Evolutionary conservation across 2,888 invertebrate species (phyloP).

Genomic region (Desoria tigrina): DNA sequence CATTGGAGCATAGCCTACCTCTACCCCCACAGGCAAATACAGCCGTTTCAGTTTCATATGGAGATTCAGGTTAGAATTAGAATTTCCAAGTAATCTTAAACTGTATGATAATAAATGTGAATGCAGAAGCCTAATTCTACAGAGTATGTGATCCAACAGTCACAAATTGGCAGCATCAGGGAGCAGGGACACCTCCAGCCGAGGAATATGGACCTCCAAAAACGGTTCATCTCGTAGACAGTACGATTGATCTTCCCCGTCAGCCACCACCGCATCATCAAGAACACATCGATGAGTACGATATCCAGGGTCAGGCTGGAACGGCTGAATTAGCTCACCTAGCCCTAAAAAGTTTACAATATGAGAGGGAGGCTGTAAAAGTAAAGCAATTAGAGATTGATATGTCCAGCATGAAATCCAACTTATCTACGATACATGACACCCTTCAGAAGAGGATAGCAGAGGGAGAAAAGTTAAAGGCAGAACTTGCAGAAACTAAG

Average conservation of each 20-base stretch:
- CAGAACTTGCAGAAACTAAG: slow-evolving; percentile 16
- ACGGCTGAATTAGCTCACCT: slow-evolving; percentile 30
- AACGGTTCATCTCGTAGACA: slow-evolving; percentile 35
- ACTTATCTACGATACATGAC: slow-evolving; percentile 29
- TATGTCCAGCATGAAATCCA: slow-evolving; percentile 25
- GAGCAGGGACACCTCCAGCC: neutral
- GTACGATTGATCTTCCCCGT: slow-evolving; percentile 18
- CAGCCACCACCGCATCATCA: slow-evolving; percentile 2
- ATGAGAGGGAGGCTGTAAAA: slow-evolving; percentile 33
- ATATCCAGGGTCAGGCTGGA: slow-evolving; percentile 23
- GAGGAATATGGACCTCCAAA: slow-evolving; percentile 21
- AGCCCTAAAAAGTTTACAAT: slow-evolving; percentile 27
- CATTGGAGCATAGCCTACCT: slow-evolving; percentile 26
- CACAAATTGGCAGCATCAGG: neutral
- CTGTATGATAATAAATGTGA: too few species aligned
- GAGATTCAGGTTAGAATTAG: neutral
- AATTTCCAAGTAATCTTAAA: neutral
- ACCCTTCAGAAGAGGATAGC: slow-evolving; percentile 16
- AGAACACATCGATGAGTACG: slow-evolving; percentile 12
- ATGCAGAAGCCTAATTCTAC: too few species aligned
- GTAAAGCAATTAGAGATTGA: slow-evolving; percentile 20
- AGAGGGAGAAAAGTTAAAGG: slow-evolving; percentile 27
- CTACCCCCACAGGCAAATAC: slow-evolving; percentile 30
- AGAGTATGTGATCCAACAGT: too few species aligned
- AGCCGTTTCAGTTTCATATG: neutral